Percentiles rank a stretch among this genome's conserved stretches.
phyloP scores from a whole-genome alignment of 2,113 vertebrate species.

The Caloenas nicobarica region DNA sequence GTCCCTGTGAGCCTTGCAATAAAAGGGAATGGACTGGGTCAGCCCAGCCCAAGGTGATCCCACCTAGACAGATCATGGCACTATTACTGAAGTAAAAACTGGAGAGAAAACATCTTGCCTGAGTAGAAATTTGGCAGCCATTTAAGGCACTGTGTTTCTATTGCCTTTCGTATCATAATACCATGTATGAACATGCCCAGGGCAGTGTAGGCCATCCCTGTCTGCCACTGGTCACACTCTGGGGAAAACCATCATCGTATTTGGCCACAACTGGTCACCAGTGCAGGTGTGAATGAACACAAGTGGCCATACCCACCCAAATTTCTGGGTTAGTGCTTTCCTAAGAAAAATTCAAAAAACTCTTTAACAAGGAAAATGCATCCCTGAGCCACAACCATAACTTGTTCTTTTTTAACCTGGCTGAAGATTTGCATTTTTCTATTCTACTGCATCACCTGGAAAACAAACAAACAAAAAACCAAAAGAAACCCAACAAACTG shows the following conservation, averaged over 20 bases:
- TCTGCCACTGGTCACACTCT: background rate
- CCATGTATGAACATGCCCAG: background rate
- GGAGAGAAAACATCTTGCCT: background rate
- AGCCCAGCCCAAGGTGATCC: background rate
- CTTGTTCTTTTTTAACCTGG: background rate
- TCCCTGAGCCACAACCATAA: background rate
- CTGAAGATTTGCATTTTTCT: too few species aligned
- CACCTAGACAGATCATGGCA: background rate
- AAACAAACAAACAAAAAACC: background rate
- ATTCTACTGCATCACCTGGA: background rate
- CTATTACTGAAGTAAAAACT: background rate
- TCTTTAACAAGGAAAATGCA: background rate
- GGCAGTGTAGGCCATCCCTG: rapidly evolving
- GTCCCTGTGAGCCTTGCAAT: background rate
- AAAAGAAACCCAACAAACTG: too few species aligned
- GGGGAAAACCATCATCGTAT: rapidly evolving
- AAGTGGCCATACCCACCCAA: background rate
- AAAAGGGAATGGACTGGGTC: background rate
- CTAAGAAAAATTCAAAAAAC: background rate
- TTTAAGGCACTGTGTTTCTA: rapidly evolving
- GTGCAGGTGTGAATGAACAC: rapidly evolving
- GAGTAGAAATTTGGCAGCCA: background rate
- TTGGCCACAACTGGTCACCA: background rate
- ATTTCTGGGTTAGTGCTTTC: background rate
- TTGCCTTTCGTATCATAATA: background rate